phyloP scores from a whole-genome alignment of 2,797 vertebrate species.

The Sphenopsis melanotis region DNA sequence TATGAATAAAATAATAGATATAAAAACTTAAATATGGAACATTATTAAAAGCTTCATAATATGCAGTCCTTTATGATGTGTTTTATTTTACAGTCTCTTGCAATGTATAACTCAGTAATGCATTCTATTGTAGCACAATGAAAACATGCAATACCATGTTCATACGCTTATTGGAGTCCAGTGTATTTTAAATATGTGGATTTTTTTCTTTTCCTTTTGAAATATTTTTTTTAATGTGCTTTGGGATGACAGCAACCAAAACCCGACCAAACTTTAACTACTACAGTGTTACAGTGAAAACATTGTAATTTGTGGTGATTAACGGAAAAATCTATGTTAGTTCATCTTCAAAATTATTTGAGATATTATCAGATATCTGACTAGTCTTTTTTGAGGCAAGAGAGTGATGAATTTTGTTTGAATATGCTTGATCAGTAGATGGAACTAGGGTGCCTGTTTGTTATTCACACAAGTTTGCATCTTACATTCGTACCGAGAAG shows the following conservation, averaged over 20 bases:
- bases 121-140: background rate
- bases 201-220: background rate
- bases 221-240: background rate
- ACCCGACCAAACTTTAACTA: background rate
- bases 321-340: background rate
- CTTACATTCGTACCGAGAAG: background rate
- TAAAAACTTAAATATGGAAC: background rate
- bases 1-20: background rate
- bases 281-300: background rate
- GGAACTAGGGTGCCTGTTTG: background rate
- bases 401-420: background rate
- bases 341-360: background rate
- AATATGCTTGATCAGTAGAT: background rate
- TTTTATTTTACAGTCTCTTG: background rate
- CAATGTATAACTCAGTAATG: background rate
- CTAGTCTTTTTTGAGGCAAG: background rate
- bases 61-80: background rate
- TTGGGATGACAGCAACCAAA: background rate
- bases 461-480: background rate
- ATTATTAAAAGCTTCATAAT: background rate
- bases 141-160: background rate
- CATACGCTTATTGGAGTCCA: background rate
- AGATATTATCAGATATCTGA: background rate
- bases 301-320: background rate
- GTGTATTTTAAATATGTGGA: background rate